phyloP scores from a whole-genome alignment of 2,888 invertebrate genomes.

The Pyrgus malvae region DNA sequence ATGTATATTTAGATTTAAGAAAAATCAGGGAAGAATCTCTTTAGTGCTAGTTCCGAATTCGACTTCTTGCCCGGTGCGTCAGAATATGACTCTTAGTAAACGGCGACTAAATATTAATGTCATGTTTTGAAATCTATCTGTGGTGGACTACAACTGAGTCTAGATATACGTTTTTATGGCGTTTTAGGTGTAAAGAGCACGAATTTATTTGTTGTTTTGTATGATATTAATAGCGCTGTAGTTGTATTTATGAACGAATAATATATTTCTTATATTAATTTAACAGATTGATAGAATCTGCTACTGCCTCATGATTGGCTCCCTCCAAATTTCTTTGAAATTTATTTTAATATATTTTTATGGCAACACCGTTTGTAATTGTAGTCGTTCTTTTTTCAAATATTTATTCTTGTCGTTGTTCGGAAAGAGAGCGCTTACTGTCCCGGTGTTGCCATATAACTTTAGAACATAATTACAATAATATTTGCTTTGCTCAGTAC shows the following conservation, averaged over 20 bases:
- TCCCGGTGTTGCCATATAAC: constrained; percentile 37
- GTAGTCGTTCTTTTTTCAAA: background rate
- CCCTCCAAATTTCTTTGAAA: constrained; percentile 55
- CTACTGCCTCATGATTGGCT: constrained; percentile 52
- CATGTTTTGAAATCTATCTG: constrained; percentile 16
- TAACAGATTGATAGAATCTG: constrained; percentile 40
- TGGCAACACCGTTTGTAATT: constrained; percentile 31
- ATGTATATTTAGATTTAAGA: constrained; percentile 78
- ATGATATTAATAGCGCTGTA: constrained; percentile 65
- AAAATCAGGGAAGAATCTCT: constrained; percentile 75
- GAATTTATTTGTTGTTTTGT: constrained; percentile 81
- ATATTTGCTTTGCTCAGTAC: constrained; percentile 65
- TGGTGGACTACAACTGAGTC: constrained; percentile 46
- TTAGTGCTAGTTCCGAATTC: constrained; percentile 67
- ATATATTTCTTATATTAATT: constrained; percentile 67
- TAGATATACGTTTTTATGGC: constrained; percentile 58
- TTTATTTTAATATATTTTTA: constrained; percentile 33
- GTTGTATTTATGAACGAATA: constrained; percentile 61
- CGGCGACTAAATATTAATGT: constrained; percentile 32
- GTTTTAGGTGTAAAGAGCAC: constrained; percentile 76
- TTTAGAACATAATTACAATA: constrained; percentile 34
- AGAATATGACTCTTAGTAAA: constrained; percentile 42
- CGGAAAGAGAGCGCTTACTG: constrained; percentile 9
- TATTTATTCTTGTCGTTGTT: constrained; percentile 3
- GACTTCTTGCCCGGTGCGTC: constrained; percentile 74